phyloP scores from a whole-genome alignment of 2,888 invertebrate genomes.

The Anodontia alba region DNA sequence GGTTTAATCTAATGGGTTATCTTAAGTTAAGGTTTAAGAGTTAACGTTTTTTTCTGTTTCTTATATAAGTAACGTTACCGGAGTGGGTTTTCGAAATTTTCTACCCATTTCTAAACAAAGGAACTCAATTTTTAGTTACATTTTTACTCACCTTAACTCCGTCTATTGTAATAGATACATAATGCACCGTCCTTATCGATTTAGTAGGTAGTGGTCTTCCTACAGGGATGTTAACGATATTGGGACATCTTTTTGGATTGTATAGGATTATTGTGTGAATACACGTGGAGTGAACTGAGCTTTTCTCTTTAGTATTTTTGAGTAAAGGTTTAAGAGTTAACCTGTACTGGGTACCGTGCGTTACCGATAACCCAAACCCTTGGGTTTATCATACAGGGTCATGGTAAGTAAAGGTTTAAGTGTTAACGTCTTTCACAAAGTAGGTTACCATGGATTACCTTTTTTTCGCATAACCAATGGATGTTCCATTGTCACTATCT shows the following conservation, averaged over 20 bases:
- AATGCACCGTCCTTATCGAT: not conserved
- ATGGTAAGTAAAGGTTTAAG: too few species aligned
- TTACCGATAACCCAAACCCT: too few species aligned
- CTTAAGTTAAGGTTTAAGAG: not conserved
- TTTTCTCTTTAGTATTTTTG: not conserved
- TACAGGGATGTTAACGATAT: not conserved
- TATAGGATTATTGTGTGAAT: not conserved
- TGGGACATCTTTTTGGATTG: not conserved
- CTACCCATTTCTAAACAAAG: slow-evolving; percentile 5
- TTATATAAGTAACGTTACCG: not conserved
- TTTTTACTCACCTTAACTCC: slow-evolving; percentile 1
- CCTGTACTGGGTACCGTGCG: too few species aligned
- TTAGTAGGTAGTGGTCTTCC: slow-evolving; percentile 1
- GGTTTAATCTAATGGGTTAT: not conserved
- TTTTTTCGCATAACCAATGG: too few species aligned
- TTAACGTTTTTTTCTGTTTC: too few species aligned
- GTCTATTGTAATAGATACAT: not conserved
- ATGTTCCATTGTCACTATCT: too few species aligned
- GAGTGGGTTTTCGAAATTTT: not conserved
- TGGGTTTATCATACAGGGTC: too few species aligned
- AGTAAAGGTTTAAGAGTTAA: too few species aligned
- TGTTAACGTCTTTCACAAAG: too few species aligned
- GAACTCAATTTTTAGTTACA: not conserved
- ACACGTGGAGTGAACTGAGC: not conserved
- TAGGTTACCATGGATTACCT: too few species aligned